These are phyloP conservation scores for Lasioglossum leucozonium DNA, from an alignment of 2,888 invertebrate species.

Conservation along the genomic window DNA sequence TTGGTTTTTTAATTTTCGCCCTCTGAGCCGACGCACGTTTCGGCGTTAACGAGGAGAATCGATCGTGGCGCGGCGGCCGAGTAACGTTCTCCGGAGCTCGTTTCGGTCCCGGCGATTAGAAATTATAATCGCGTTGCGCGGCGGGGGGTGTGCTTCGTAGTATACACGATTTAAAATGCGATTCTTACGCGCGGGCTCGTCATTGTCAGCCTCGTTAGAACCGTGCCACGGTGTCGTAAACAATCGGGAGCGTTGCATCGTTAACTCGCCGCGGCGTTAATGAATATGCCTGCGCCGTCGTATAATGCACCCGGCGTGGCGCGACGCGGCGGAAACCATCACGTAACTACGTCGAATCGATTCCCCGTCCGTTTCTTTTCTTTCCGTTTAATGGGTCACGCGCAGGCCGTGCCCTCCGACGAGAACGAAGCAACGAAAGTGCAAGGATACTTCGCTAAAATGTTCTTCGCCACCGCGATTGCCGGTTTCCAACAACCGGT, in stretches of 20 bases:
- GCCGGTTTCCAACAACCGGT: background rate
- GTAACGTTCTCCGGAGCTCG: background rate
- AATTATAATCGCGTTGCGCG: conserved; percentile 26
- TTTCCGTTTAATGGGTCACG: conserved; percentile 34
- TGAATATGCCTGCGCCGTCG: conserved; percentile 59
- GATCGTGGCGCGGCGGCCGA: background rate
- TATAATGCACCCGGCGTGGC: conserved; percentile 47
- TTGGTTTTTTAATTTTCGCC: too few relatives aligned
- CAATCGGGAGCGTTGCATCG: conserved; percentile 61
- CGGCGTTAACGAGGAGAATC: background rate
- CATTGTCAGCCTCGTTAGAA: conserved; percentile 58
- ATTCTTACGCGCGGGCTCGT: conserved; percentile 44
- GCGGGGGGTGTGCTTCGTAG: conserved; percentile 18
- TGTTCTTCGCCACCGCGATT: background rate
- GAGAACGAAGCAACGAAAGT: conserved; percentile 18
- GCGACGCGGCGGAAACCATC: conserved; percentile 60
- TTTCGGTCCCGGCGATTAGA: conserved; percentile 25
- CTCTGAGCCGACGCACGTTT: too few relatives aligned
- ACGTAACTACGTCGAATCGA: conserved; percentile 56
- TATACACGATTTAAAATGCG: conserved; percentile 25
- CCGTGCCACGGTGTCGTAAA: conserved; percentile 56
- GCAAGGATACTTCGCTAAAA: background rate
- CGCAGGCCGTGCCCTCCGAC: background rate
- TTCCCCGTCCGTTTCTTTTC: conserved; percentile 15
- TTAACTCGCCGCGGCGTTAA: conserved; percentile 61